These are phyloP conservation scores for Hipparchia semele DNA, from an alignment of 2,888 invertebrate species.

Conservation along the genomic window DNA sequence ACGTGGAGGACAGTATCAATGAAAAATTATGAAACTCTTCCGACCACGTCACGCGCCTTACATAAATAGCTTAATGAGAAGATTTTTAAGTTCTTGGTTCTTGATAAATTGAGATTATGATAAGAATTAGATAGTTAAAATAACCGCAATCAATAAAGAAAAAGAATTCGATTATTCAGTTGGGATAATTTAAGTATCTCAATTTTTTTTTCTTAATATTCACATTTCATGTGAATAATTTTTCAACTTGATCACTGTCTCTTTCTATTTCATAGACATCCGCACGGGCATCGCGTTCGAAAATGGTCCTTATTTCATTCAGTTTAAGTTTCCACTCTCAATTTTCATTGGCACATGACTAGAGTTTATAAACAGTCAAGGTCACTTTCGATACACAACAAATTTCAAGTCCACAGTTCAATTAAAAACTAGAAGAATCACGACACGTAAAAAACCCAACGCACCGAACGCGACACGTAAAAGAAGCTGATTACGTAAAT, in stretches of 20 bases:
- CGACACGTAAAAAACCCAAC: constrained; percentile 24
- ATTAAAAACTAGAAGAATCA: constrained; percentile 27
- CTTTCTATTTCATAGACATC: constrained; percentile 30
- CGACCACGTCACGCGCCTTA: neutral
- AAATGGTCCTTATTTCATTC: constrained; percentile 30
- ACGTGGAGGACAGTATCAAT: constrained; percentile 9
- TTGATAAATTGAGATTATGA: neutral
- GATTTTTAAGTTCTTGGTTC: neutral
- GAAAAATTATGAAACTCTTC: neutral
- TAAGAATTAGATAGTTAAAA: neutral
- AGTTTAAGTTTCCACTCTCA: constrained; percentile 41
- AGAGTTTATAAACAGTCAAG: constrained; percentile 39
- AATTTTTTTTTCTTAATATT: neutral
- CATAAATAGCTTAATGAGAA: neutral
- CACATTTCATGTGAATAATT: constrained; percentile 4
- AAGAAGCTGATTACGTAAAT: constrained; percentile 41
- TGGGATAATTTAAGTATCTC: neutral
- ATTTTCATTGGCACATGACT: constrained; percentile 41
- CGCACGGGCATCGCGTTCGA: constrained; percentile 13
- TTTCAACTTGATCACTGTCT: constrained; percentile 18
- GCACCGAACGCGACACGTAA: constrained; percentile 23
- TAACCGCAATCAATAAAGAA: too few species aligned
- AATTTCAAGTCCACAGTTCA: constrained; percentile 38
- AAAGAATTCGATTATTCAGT: neutral
- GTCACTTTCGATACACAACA: constrained; percentile 40